Evolutionary conservation across 2,113 vertebrate species (phyloP).

Genomic region (Mastomys natalensis): DNA sequence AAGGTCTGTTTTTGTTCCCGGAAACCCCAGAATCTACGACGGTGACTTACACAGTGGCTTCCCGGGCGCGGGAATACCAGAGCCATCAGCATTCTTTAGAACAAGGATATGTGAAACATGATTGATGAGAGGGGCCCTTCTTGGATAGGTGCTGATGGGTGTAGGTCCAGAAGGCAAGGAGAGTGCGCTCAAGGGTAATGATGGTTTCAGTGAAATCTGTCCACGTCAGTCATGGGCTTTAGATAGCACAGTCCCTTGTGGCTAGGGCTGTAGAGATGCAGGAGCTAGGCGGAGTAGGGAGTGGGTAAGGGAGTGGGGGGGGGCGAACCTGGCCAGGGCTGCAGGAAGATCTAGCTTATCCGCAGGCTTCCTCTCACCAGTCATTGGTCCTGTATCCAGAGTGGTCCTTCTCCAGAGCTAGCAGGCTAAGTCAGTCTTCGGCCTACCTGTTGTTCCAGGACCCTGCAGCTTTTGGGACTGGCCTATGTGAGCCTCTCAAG

Average conservation of each 20-base stretch:
- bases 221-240: not conserved
- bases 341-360: not conserved
- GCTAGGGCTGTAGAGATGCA: not conserved
- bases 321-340: accelerated
- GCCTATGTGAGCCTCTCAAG: accelerated
- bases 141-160: not conserved
- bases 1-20: not conserved
- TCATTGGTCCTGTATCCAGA: too few relatives aligned
- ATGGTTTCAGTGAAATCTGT: not conserved
- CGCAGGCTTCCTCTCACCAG: not conserved
- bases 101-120: not conserved
- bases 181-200: too few relatives aligned
- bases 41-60: not conserved
- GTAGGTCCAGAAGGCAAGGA: not conserved
- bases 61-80: not conserved
- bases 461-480: not conserved
- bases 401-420: not conserved
- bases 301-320: too few relatives aligned
- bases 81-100: not conserved
- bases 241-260: not conserved
- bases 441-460: not conserved
- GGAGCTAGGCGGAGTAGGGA: not conserved
- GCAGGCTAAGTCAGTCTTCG: not conserved
- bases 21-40: not conserved
- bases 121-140: accelerated